Evolutionary conservation across 2,113 vertebrate species (phyloP).

Genomic region (Passer montanus): DNA sequence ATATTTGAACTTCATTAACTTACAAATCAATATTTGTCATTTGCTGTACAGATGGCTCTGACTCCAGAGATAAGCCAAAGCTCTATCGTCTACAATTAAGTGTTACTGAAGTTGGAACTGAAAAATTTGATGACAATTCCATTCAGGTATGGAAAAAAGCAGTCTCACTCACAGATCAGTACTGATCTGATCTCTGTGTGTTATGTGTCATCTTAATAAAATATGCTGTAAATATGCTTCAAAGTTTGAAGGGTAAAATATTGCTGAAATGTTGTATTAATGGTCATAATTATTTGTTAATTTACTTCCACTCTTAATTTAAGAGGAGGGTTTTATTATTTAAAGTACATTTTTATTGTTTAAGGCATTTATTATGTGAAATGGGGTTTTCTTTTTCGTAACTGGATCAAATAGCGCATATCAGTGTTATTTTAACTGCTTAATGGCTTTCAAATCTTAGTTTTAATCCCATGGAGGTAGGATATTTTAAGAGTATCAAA

Average conservation of each 20-base stretch:
- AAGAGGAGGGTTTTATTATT: not conserved
- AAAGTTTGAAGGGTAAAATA: not conserved
- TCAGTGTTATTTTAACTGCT: not conserved
- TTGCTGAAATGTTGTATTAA: not conserved
- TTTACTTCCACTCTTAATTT: not conserved
- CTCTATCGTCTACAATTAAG: slow-evolving; percentile 96
- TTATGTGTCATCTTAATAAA: not conserved
- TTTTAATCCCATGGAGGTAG: not conserved
- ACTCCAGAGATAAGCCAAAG: slow-evolving; percentile 98
- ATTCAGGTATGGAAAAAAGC: slow-evolving; percentile 85
- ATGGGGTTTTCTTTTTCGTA: fast-evolving
- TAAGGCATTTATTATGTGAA: not conserved
- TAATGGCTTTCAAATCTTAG: not conserved
- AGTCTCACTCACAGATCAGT: not conserved
- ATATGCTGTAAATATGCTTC: not conserved
- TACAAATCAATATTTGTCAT: not conserved
- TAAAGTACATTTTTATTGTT: not conserved
- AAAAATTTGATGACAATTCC: slow-evolving; percentile 89
- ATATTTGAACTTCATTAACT: not conserved
- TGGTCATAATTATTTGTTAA: not conserved
- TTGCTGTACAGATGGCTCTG: slow-evolving; percentile 87
- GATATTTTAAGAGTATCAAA: not conserved
- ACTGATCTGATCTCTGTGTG: not conserved
- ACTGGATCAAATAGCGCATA: not conserved
- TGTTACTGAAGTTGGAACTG: slow-evolving; percentile 96